phyloP scores from a whole-genome alignment of 2,888 invertebrate species.

The Spialia ferax region DNA sequence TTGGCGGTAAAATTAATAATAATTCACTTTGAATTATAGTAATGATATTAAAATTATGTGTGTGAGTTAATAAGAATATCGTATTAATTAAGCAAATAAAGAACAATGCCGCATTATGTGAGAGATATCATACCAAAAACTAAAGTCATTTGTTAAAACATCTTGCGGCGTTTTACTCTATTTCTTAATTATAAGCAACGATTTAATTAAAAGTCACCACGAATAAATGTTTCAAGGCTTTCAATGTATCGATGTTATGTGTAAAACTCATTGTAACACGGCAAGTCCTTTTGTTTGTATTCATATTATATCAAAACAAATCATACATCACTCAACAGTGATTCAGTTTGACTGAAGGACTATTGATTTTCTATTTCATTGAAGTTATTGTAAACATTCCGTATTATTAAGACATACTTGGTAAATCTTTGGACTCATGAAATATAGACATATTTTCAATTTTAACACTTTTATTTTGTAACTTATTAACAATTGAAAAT shows the following conservation, averaged over 20 bases:
- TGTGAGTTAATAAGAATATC: background rate
- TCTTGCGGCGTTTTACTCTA: background rate
- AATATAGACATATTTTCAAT: slow-evolving; percentile 71
- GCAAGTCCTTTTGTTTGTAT: slow-evolving; percentile 11
- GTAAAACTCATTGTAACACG: background rate
- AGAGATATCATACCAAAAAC: too few species aligned
- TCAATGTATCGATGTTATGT: slow-evolving; percentile 6
- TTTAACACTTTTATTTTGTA: slow-evolving; percentile 4
- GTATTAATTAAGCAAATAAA: background rate
- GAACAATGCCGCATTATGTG: background rate
- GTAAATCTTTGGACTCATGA: slow-evolving; percentile 55
- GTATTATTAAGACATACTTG: slow-evolving; percentile 61
- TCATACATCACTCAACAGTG: slow-evolving; percentile 9
- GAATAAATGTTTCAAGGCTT: slow-evolving; percentile 5
- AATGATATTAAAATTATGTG: slow-evolving; percentile 27
- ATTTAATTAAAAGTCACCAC: background rate
- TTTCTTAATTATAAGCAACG: background rate
- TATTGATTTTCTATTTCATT: slow-evolving; percentile 13
- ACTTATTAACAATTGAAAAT: background rate
- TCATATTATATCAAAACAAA: slow-evolving; percentile 10
- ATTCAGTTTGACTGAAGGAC: background rate
- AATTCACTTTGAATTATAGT: slow-evolving; percentile 11
- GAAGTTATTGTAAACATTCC: slow-evolving; percentile 61
- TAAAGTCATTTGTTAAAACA: too few species aligned
- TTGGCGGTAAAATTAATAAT: slow-evolving; percentile 27